phyloP scores from a whole-genome alignment of 2,888 invertebrate genomes.

The Tholera decimalis region DNA sequence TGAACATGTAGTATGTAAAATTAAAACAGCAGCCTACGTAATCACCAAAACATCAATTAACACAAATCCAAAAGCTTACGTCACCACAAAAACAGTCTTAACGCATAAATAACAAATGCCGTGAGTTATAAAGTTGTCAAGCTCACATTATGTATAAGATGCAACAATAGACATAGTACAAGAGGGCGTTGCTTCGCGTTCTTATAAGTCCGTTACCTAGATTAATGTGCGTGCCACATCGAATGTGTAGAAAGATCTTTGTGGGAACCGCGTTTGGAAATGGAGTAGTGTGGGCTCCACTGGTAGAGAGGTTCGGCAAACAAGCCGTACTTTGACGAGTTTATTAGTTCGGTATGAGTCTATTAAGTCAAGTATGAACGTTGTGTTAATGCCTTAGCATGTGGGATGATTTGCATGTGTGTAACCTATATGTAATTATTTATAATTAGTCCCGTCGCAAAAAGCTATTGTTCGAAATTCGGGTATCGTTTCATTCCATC shows the following conservation, averaged over 20 bases:
- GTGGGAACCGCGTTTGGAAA: constrained; percentile 87
- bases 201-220: constrained; percentile 82
- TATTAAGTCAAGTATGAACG: neutral
- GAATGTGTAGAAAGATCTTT: constrained; percentile 88
- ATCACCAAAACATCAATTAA: constrained; percentile 30
- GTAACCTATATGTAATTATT: no score
- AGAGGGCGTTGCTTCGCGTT: constrained; percentile 77
- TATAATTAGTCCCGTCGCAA: no score
- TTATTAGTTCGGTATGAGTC: constrained; percentile 21
- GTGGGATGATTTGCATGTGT: no score
- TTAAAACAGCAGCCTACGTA: constrained; percentile 15
- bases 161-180: constrained; percentile 75
- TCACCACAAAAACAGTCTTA: constrained; percentile 48
- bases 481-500: no score
- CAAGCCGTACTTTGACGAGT: constrained; percentile 37
- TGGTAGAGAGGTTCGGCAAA: constrained; percentile 42
- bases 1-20: neutral
- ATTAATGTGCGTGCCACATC: constrained; percentile 88
- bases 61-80: constrained; percentile 44
- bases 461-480: no score
- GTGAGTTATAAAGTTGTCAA: constrained; percentile 77
- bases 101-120: constrained; percentile 65
- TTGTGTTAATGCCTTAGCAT: no score
- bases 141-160: constrained; percentile 68
- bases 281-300: constrained; percentile 76